Conservation (phyloP, 1,140 invertebrate genomes). For the Sarcophaga bullata region DNA sequence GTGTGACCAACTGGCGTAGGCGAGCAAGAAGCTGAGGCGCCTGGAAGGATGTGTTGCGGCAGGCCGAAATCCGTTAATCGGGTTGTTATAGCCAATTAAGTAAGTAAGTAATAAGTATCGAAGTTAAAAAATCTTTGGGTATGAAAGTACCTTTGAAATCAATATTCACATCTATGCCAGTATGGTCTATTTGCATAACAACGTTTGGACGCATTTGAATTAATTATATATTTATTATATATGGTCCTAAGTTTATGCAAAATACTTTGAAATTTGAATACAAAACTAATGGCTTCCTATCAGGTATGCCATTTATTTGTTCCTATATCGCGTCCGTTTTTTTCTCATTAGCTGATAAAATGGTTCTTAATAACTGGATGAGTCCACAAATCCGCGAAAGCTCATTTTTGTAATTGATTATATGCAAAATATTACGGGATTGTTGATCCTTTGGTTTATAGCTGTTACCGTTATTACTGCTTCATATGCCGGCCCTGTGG, state of each 20-base stretch:
- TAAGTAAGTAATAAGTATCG: conserved; percentile 68
- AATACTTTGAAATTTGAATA: conserved; percentile 75
- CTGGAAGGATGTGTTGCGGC: too few relatives aligned
- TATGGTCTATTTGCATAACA: conserved; percentile 83
- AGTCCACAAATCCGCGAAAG: conserved; percentile 73
- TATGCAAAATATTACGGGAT: conserved; percentile 70
- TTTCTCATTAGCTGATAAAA: conserved; percentile 76
- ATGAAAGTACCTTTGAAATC: conserved; percentile 76
- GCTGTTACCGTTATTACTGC: conserved; percentile 79
- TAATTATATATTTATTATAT: conserved; percentile 77
- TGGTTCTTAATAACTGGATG: conserved; percentile 71
- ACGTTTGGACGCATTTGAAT: conserved; percentile 80
- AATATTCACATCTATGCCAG: conserved; percentile 80
- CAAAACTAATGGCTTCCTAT: conserved; percentile 75
- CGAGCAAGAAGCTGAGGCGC: too few relatives aligned
- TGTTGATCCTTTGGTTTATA: conserved; percentile 74
- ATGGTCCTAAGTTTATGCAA: conserved; percentile 79
- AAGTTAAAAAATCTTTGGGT: conserved; percentile 64
- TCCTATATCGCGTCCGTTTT: conserved; percentile 77
- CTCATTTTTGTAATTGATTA: conserved; percentile 75
- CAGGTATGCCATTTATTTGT: conserved; percentile 75
- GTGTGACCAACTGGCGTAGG: too few relatives aligned
- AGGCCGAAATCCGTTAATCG: too few relatives aligned
- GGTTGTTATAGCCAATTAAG: too few relatives aligned
- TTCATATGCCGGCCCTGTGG: conserved; percentile 81